Evolutionary conservation across 2,888 invertebrate species (phyloP), one percentile per base, ranked within the genome.

Genomic region (Desoria tigrina): DNA sequence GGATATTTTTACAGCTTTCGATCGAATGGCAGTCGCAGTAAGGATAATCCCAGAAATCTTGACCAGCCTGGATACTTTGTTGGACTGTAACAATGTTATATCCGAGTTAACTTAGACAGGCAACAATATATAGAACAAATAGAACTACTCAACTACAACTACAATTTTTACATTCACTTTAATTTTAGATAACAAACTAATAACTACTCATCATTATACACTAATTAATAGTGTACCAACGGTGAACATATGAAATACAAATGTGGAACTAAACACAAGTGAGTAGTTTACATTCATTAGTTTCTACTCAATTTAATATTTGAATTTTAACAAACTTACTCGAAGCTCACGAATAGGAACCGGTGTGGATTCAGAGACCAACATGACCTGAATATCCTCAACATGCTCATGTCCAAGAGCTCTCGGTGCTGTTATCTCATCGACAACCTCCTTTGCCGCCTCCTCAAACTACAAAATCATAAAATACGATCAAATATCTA

Each of bases 31-130:
- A 0, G 96, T 92, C 0, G 96, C 94, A 58, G 95, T 89, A 63
- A 98, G 89, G 23, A 98, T 87, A 70, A 99, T 97, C 0, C 99
- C 99, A 55, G 94, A 91, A 68, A 99, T 89, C 84, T 96, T 97
- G 0, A 98, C 90, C 68, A 99, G 82, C 55, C 89, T 87, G 0
- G 98, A 94, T 23, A 99, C 96, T 77, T 90, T 88, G 74, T 94
- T 91, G 0, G 96, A 96, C 90, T 94, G 80, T 75, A 83, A 84
- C 56, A 51, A 39, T 16, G 39, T 39, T 39, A 39, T 39, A 39
- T 39, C 9, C 9, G 11, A 39, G 14, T 39, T 39, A 39, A 39
- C 9, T 39, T 11, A 39, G n/a, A n/a, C n/a, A n/a, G n/a, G n/a
- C n/a, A n/a, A n/a, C n/a, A n/a, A n/a, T n/a, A n/a, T n/a, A n/a